Evolutionary conservation across 92 coral and sea anemone genomes (phyloP), one percentile per base, ranked within the genome.

Genomic region (Phymanthus crucifer): DNA sequence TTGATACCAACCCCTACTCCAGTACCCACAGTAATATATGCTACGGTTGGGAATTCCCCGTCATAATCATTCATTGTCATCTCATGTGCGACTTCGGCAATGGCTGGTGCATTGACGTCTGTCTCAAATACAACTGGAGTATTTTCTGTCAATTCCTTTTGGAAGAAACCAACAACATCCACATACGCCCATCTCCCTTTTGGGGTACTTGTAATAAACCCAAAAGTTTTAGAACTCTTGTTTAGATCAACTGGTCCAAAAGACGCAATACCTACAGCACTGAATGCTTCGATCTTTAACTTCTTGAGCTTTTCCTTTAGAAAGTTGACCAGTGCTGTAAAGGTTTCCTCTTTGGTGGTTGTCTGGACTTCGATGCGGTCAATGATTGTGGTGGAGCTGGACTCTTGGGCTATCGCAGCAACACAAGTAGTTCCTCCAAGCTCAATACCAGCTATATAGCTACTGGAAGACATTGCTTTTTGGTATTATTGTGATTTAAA

Each of bases 171-270:
- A 0, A 87, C 93, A 12, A 94, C 83, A 27, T 87, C 86, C 16
- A 87, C 87, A 64, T 88, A 83, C 69, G 83, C 58, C 98, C 98
- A 94, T 34, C 77, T 85, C 31, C 86, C 79, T 83, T 94, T 94
- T 26, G 98, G 97, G 1, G 97, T 90, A 17, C 91, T 83, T 23
- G 97, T 94, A 32, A 94, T 94, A 66, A 76, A 86, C 12, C 98
- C 98, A 52, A 88, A 94, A 10, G 94, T 94, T 57, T 83, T 70
- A 11, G 98, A 94, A 8, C 68, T 77, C 54, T 76, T 78, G 71
- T 83, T 75, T 12, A 94, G 85, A 86, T 94, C 98, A 8, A 94
- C 86, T 23, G 98, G 98, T 21, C 98, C 98, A 76, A 94, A 94
- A 2, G 98, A 94, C 33, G 98, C 97, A 40, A 94, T 92, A 27